These are phyloP conservation scores for Tiliacea aurago DNA, from an alignment of 2,888 invertebrate species.

Conservation along the genomic window DNA sequence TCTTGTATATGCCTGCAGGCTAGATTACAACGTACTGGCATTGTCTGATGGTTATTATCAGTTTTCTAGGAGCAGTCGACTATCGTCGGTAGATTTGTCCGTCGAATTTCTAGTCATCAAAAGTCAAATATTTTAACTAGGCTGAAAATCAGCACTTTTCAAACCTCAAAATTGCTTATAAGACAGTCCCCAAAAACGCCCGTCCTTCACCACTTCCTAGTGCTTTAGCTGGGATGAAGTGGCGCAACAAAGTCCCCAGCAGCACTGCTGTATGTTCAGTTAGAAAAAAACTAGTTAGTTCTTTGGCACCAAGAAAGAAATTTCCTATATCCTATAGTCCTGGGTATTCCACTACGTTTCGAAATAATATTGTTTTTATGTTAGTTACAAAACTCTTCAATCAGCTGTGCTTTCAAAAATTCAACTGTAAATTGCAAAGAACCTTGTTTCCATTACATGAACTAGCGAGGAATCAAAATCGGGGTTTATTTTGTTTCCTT, in stretches of 20 bases:
- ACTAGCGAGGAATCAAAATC: neutral
- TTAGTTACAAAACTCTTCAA: no score
- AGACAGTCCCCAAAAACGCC: no score
- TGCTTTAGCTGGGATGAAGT: no score
- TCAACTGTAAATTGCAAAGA: neutral
- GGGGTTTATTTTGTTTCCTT: neutral
- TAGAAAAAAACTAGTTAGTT: no score
- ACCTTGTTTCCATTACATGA: neutral
- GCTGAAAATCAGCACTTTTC: no score
- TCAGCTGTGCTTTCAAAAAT: neutral
- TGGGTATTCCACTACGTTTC: neutral
- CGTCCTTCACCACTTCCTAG: no score
- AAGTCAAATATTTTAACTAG: no score
- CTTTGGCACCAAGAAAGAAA: neutral
- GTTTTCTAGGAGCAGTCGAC: neutral
- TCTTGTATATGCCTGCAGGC: slow-evolving; percentile 18
- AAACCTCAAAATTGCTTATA: no score
- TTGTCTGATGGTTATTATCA: neutral
- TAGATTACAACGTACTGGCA: slow-evolving; percentile 3
- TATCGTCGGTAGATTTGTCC: neutral
- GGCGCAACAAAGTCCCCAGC: no score
- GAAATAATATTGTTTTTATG: neutral
- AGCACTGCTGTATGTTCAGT: no score
- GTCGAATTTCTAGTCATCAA: neutral
- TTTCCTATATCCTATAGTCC: neutral